phyloP scores from a whole-genome alignment of 2,797 vertebrate species.

The Salarias fasciatus region DNA sequence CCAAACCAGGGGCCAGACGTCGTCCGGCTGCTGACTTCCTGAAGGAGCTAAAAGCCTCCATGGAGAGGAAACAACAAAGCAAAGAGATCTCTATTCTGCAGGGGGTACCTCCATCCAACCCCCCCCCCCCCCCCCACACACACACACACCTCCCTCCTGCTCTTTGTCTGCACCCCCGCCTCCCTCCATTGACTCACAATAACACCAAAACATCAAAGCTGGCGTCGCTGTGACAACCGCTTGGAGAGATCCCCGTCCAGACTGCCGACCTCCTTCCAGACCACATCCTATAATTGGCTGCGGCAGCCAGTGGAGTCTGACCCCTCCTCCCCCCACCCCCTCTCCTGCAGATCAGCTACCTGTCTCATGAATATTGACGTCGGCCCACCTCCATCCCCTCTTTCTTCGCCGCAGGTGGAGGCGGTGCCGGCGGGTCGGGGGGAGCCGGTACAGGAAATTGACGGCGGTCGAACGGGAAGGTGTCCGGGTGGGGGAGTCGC shows the following conservation, averaged over 20 bases:
- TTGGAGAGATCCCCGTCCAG: conserved; percentile 26
- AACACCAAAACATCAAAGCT: conserved; percentile 39
- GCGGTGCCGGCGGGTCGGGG: no score
- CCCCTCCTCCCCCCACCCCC: not conserved
- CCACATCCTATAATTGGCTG: conserved; percentile 50
- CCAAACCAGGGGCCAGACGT: conserved; percentile 39
- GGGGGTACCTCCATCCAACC: not conserved
- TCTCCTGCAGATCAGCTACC: no score
- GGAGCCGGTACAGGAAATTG: no score
- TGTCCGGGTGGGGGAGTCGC: no score
- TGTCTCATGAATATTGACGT: no score
- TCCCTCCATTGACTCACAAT: no score
- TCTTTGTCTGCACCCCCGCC: conserved; percentile 38
- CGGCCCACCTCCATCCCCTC: no score
- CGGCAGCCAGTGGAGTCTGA: conserved; percentile 14
- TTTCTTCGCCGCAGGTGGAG: conserved; percentile 30
- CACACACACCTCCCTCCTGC: conserved; percentile 3
- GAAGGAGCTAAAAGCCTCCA: no score
- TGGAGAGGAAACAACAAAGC: not conserved
- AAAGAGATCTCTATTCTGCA: no score
- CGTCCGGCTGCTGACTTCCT: conserved; percentile 14
- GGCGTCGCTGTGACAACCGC: conserved; percentile 45
- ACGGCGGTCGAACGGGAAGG: no score
- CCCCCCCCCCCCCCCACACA: no score
- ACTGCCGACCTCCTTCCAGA: conserved; percentile 22